A percentile compares a stretch with the other conserved stretches of the same genome.
phyloP scores from a whole-genome alignment of 1,140 invertebrate species.

The Drosophila seguyi region DNA sequence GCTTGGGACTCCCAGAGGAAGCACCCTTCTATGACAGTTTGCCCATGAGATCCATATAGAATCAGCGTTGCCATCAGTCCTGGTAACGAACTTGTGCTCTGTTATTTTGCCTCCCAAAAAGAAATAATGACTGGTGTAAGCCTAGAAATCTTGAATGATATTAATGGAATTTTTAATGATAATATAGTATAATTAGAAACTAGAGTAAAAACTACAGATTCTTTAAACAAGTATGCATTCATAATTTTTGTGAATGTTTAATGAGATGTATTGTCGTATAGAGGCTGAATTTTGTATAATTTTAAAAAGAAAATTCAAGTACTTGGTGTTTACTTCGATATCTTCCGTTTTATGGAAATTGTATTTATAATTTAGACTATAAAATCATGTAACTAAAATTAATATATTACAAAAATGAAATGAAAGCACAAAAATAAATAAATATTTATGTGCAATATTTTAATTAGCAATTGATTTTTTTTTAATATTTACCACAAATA shows the following conservation, averaged over 20 bases:
- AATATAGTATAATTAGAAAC: neutral
- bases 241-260: too few species aligned
- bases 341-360: too few species aligned
- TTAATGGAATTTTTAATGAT: neutral
- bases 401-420: too few species aligned
- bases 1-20: neutral
- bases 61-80: conserved; percentile 1
- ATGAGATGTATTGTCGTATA: too few species aligned
- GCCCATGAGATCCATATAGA: conserved; percentile 28
- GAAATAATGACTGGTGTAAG: neutral
- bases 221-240: neutral
- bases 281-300: too few species aligned
- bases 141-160: neutral
- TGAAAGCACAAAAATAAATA: neutral
- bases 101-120: neutral
- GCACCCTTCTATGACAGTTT: conserved; percentile 21
- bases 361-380: too few species aligned
- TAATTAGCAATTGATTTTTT: neutral
- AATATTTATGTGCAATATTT: neutral
- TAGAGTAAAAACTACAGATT: neutral
- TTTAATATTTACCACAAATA: neutral
- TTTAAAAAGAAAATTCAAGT: neutral
- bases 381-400: too few species aligned
- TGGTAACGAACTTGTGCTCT: conserved; percentile 20
- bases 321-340: too few species aligned